phyloP scores from a whole-genome alignment of 2,113 vertebrate genomes.

The Nymphicus hollandicus region DNA sequence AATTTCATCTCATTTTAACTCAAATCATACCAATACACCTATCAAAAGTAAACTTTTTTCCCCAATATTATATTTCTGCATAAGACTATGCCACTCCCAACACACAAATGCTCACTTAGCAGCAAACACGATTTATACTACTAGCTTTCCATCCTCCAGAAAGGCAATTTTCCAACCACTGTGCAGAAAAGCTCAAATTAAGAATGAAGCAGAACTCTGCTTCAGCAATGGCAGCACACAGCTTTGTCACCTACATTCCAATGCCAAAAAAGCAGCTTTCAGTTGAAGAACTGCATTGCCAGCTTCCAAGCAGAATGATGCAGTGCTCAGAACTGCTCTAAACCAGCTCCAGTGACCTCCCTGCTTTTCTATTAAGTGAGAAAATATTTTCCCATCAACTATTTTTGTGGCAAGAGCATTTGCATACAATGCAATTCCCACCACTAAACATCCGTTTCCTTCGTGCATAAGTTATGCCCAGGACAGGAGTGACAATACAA shows the following conservation, averaged over 20 bases:
- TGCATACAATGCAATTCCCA: conserved; percentile 46
- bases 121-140: background rate
- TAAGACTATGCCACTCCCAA: background rate
- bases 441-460: conserved; percentile 53
- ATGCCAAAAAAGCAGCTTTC: background rate
- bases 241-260: background rate
- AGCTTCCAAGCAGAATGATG: background rate
- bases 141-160: background rate
- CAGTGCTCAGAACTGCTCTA: background rate
- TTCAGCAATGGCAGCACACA: background rate
- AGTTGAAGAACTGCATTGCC: background rate
- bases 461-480: background rate
- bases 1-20: background rate
- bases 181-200: background rate
- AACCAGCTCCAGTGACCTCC: conserved; percentile 35
- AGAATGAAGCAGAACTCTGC: background rate
- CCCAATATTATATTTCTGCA: background rate
- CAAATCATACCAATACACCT: background rate
- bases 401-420: conserved; percentile 35
- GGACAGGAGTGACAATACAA: conserved; percentile 1
- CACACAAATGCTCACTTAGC: background rate
- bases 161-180: background rate
- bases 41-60: background rate
- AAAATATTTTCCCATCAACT: conserved; percentile 43
- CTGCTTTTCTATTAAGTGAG: conserved; percentile 2